Evolutionary conservation across 2,113 vertebrate genomes (phyloP).

Genomic region (Onychostruthus taczanowskii): DNA sequence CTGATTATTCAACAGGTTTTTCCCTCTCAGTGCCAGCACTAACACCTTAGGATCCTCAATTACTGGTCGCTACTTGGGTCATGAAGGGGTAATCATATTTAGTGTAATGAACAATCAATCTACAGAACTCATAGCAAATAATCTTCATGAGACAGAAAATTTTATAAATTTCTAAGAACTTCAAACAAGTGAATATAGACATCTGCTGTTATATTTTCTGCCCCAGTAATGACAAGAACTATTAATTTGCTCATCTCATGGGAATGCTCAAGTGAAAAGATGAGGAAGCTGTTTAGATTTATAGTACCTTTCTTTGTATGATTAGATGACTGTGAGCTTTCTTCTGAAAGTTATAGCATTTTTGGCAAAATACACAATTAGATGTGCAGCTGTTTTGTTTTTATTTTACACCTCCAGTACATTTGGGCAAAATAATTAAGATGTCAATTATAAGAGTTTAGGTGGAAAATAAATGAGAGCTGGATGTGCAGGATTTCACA

Average conservation of each 20-base stretch:
- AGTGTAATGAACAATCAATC: neutral
- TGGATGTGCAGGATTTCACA: neutral
- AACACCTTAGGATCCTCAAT: neutral
- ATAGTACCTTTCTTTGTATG: neutral
- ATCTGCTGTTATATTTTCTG: slow-evolving; percentile 22
- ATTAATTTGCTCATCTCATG: neutral
- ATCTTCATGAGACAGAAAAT: neutral
- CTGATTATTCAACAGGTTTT: neutral
- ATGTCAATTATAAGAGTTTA: neutral
- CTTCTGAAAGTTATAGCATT: neutral
- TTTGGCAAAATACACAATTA: neutral
- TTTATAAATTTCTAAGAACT: neutral
- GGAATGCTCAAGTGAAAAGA: neutral
- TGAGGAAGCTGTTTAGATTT: neutral
- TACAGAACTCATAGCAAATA: neutral
- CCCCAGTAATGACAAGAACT: slow-evolving; percentile 7
- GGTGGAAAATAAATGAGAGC: neutral
- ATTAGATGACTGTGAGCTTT: neutral
- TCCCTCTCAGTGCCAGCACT: neutral
- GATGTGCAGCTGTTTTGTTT: neutral
- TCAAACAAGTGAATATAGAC: neutral
- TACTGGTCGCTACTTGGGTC: neutral
- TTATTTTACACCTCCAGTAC: neutral
- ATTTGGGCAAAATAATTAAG: neutral
- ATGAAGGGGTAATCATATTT: neutral